A percentile compares a stretch with the other conserved stretches of the same genome.
Evolutionary conservation across 2,113 vertebrate species (phyloP).

Genomic region (Glaucomys volans): DNA sequence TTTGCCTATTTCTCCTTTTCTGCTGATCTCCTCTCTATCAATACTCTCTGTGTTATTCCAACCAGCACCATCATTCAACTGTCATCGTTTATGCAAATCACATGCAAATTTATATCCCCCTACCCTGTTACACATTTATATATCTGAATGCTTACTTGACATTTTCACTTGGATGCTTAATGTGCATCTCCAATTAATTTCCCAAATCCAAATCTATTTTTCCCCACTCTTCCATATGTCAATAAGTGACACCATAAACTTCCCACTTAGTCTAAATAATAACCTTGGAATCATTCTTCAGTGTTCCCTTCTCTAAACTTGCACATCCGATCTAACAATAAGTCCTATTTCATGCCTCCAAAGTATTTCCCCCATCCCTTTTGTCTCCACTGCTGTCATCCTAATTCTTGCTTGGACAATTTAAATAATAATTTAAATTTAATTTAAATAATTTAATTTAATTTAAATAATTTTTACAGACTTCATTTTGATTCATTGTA

Average conservation of each 20-base stretch:
- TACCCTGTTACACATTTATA: not conserved
- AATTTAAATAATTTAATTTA: no score
- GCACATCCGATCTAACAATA: not conserved
- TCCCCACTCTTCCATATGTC: not conserved
- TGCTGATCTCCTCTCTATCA: not conserved
- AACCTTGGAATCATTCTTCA: not conserved
- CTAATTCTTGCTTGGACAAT: slow-evolving; percentile 18
- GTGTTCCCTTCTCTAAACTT: not conserved
- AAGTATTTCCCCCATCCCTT: not conserved
- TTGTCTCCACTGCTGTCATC: not conserved
- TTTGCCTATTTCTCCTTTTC: slow-evolving; percentile 12
- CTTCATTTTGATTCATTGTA: no score
- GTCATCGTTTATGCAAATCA: not conserved
- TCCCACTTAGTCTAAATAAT: not conserved
- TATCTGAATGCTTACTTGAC: slow-evolving; percentile 41
- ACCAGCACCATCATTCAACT: not conserved
- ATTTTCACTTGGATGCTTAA: slow-evolving; percentile 14
- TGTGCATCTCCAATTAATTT: not conserved
- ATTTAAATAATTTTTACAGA: no score
- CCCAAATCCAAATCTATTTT: slow-evolving; percentile 28
- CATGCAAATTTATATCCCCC: not conserved
- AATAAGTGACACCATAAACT: not conserved
- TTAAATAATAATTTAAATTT: no score
- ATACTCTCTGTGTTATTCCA: not conserved
- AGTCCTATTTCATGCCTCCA: slow-evolving; percentile 25